Percentiles rank a stretch among this genome's conserved stretches.
Conservation (phyloP, 2,113 vertebrate genomes). For the Syngnathus scovelli region DNA sequence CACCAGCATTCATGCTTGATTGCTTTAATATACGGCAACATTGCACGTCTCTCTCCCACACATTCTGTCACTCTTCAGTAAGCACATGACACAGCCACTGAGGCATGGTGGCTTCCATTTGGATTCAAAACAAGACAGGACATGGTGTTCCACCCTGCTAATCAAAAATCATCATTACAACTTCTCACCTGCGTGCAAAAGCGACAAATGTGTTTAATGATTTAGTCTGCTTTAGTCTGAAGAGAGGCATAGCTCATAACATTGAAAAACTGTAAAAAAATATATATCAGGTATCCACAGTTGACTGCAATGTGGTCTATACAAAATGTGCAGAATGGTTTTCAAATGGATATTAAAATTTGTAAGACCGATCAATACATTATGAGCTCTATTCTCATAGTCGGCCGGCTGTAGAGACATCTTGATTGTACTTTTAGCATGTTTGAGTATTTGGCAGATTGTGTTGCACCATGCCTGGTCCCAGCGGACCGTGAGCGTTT, state of each 20-base stretch:
- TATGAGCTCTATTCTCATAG: too few species aligned
- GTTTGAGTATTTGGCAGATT: too few species aligned
- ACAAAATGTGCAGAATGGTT: background rate
- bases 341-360: background rate
- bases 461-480: too few species aligned
- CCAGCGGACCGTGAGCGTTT: too few species aligned
- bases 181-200: slow-evolving; percentile 45
- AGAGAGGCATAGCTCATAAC: slow-evolving; percentile 9
- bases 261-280: slow-evolving; percentile 14
- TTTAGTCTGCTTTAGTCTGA: slow-evolving; percentile 45
- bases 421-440: too few species aligned
- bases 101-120: slow-evolving; percentile 41
- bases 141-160: slow-evolving; percentile 28
- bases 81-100: slow-evolving; percentile 19
- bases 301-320: background rate
- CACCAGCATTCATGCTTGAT: slow-evolving; percentile 48
- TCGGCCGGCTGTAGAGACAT: too few species aligned
- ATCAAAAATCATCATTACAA: slow-evolving; percentile 62
- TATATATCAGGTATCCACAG: background rate
- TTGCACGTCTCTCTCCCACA: slow-evolving; percentile 51
- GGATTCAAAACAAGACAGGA: slow-evolving; percentile 50
- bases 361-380: background rate
- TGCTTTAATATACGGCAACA: slow-evolving; percentile 48
- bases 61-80: slow-evolving; percentile 30
- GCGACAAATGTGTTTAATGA: slow-evolving; percentile 16